These are phyloP conservation scores for Bungarus multicinctus DNA, from an alignment of 2,113 vertebrate species.

Conservation along the genomic window DNA sequence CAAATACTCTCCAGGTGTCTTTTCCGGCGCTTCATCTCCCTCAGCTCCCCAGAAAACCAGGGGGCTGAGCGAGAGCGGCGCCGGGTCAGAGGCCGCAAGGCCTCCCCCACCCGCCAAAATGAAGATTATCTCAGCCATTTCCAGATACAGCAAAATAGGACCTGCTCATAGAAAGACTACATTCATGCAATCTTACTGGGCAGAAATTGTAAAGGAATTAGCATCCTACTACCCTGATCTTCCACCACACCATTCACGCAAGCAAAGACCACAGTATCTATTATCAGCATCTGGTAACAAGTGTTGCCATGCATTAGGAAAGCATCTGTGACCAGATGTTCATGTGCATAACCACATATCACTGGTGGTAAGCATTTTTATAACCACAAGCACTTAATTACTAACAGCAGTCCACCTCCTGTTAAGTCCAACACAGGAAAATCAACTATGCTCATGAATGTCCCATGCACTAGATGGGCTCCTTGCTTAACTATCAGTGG, in stretches of 20 bases:
- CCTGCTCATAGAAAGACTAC: neutral
- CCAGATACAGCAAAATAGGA: neutral
- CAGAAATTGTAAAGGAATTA: neutral
- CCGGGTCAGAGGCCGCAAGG: too few species aligned
- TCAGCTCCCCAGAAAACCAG: too few species aligned
- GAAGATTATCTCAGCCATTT: neutral
- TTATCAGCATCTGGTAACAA: slow-evolving; percentile 22
- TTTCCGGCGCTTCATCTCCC: too few species aligned
- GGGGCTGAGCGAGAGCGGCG: too few species aligned
- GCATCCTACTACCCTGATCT: neutral
- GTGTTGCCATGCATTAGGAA: neutral
- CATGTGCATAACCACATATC: slow-evolving; percentile 24
- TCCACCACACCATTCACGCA: neutral
- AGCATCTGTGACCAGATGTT: slow-evolving; percentile 21
- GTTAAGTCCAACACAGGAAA: neutral
- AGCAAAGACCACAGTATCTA: slow-evolving; percentile 13
- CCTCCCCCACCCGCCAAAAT: neutral
- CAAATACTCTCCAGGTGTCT: too few species aligned
- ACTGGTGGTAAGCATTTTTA: slow-evolving; percentile 18
- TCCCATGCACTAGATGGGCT: neutral
- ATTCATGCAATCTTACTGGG: neutral
- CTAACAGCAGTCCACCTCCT: slow-evolving; percentile 15
- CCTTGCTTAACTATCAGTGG: neutral
- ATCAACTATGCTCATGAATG: neutral
- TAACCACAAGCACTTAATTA: slow-evolving; percentile 15